A percentile compares a stretch with the other conserved stretches of the same genome.
Conservation (phyloP, 2,888 invertebrate genomes). For the Ormyrus nitidulus region DNA sequence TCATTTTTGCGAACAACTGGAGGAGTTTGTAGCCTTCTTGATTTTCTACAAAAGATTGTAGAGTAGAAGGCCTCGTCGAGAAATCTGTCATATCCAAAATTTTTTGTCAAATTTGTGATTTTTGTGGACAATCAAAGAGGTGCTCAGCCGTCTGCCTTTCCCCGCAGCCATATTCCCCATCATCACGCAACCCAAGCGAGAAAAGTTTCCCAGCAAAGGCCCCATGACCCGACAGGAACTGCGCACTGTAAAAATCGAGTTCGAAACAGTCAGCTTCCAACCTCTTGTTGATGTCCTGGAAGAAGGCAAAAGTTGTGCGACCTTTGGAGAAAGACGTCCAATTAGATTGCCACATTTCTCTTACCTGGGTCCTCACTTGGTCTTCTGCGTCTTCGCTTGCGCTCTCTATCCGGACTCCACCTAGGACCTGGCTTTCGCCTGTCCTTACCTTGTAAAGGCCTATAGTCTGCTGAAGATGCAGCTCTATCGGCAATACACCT, state of each 20-base stretch:
- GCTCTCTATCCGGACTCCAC: background rate
- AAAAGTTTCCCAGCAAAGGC: slow-evolving; percentile 44
- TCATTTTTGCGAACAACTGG: no score
- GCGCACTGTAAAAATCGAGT: slow-evolving; percentile 25
- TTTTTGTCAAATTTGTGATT: no score
- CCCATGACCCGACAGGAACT: slow-evolving; percentile 52
- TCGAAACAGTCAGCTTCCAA: slow-evolving; percentile 17
- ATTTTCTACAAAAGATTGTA: no score
- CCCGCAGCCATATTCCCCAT: no score
- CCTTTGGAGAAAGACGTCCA: slow-evolving; percentile 36
- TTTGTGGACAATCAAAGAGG: no score
- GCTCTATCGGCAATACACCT: background rate
- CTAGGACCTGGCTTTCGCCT: no score
- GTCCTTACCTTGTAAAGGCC: background rate
- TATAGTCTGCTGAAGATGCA: background rate
- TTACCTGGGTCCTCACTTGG: background rate
- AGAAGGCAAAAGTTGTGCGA: slow-evolving; percentile 37
- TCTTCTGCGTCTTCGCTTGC: background rate
- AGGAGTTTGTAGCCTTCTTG: no score
- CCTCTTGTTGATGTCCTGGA: slow-evolving; percentile 34
- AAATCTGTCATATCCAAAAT: no score
- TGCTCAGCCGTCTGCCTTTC: no score
- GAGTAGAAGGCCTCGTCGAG: no score
- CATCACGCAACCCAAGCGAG: no score
- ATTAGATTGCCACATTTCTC: slow-evolving; percentile 28